Evolutionary conservation across 2,888 invertebrate genomes (phyloP).

Genomic region (Meteorus colon): DNA sequence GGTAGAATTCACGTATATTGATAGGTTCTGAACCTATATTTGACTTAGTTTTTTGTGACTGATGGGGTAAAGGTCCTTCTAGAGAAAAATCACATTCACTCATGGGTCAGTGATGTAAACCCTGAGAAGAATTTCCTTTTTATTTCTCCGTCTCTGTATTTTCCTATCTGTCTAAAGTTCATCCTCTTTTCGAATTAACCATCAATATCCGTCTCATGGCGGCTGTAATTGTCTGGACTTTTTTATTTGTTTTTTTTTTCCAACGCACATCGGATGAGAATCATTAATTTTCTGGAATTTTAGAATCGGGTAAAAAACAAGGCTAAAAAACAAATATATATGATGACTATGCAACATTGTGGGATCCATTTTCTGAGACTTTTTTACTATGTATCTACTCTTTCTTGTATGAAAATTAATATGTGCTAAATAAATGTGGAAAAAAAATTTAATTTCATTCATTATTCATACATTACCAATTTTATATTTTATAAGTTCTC

Average conservation of each 20-base stretch:
- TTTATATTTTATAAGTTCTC: no score
- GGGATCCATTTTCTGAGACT: not conserved
- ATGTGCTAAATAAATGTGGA: no score
- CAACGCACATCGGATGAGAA: not conserved
- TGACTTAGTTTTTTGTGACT: not conserved
- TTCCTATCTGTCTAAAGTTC: not conserved
- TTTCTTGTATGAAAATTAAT: no score
- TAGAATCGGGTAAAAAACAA: no score
- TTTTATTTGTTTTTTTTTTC: not conserved
- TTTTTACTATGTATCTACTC: not conserved
- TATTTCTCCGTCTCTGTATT: slow-evolving; percentile 6
- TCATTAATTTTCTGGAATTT: not conserved
- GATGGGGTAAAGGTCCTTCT: slow-evolving; percentile 15
- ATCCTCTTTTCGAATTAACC: slow-evolving; percentile 2
- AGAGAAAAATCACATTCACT: slow-evolving; percentile 16
- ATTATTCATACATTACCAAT: no score
- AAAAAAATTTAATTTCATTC: no score
- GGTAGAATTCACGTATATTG: not conserved
- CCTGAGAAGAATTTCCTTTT: not conserved
- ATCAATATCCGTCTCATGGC: not conserved
- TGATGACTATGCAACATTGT: not conserved
- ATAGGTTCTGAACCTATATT: not conserved
- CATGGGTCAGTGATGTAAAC: slow-evolving; percentile 18
- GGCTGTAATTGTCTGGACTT: not conserved
- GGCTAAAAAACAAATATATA: no score